Base-by-base conservation (phyloP, 2,113 vertebrate species). In the Todiramphus chloris region DNA sequence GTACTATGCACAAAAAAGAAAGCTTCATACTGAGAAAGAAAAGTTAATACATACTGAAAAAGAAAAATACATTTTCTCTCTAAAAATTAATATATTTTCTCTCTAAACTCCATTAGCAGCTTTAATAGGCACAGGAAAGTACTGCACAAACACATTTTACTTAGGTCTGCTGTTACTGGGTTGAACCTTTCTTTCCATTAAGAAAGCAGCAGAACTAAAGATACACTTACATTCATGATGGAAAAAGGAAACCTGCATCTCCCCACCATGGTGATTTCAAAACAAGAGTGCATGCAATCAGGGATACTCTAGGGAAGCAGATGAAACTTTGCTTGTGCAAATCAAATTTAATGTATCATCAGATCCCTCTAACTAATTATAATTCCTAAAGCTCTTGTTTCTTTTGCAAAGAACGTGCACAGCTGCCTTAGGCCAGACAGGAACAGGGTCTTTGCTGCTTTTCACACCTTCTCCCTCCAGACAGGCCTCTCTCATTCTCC, bases 191-290 rank as follows among this genome's bases (percentile, higher is more conserved):
- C 55, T 24, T 89, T 64, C 33, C 31, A 39, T 15, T 17, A 59
- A 46, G 51, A 33, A 80, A 67, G 41, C 14, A 68, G 51, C 11
- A 62, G 17, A 53, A 73, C 11, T 30, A 62, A 58, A 88, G 13
- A 37, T 20, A 76, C 68, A 37, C 4, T 27, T 18, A 75, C 1
- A 5, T 13, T 76, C 1, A 0, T 9, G 9, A 4, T 67, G n/a
- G 30, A 6, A 16, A 68, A 44, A n/a, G 19, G 23, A 64, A 69
- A 78, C 5, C 41, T 51, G 37, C 19, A 25, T 85, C 58, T 74
- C 31, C 31, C 20, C n/a, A n/a, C 46, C 16, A 33, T 4, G 4
- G 13, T 25, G 23, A 50, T 66, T 87, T 87, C 63, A 75, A 67
- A 76, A 64, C 13, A 67, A 39, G 39, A 46, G 58, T 75, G 33